Percentiles rank a stretch among this genome's conserved stretches.
Evolutionary conservation across 2,888 invertebrate species (phyloP).

Genomic region (Acheta domesticus): DNA sequence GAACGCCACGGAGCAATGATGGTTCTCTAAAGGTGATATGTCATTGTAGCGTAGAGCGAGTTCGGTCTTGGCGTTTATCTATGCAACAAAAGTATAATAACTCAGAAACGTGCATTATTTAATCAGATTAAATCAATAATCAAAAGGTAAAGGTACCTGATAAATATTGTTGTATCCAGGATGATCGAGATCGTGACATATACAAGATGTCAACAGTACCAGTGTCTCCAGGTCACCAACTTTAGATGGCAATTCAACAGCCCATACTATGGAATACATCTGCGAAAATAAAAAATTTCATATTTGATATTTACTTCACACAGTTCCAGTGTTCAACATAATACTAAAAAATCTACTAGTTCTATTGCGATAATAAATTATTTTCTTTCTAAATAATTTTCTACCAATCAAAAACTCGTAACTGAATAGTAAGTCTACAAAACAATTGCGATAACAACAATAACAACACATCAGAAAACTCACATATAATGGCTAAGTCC

Average conservation of each 20-base stretch:
- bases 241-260: conserved; percentile 64
- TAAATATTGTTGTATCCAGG: conserved; percentile 76
- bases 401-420: too few relatives aligned
- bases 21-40: conserved; percentile 81
- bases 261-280: conserved; percentile 79
- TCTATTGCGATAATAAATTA: too few relatives aligned
- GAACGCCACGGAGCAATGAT: conserved; percentile 82
- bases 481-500: too few relatives aligned
- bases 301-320: too few relatives aligned
- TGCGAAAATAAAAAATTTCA: conserved; percentile 44
- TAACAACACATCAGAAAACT: too few relatives aligned
- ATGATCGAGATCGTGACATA: conserved; percentile 78
- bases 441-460: too few relatives aligned
- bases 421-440: too few relatives aligned
- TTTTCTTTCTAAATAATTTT: too few relatives aligned
- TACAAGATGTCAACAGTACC: conserved; percentile 71
- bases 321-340: too few relatives aligned
- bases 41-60: conserved; percentile 80
- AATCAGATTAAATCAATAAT: neutral
- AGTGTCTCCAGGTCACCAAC: conserved; percentile 73
- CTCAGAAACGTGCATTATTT: neutral
- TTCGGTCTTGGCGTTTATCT: conserved; percentile 78
- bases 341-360: too few relatives aligned
- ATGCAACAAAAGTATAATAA: conserved; percentile 40
- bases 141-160: conserved; percentile 48